Evolutionary conservation across 2,113 vertebrate species (phyloP).

Genomic region (Parus major): DNA sequence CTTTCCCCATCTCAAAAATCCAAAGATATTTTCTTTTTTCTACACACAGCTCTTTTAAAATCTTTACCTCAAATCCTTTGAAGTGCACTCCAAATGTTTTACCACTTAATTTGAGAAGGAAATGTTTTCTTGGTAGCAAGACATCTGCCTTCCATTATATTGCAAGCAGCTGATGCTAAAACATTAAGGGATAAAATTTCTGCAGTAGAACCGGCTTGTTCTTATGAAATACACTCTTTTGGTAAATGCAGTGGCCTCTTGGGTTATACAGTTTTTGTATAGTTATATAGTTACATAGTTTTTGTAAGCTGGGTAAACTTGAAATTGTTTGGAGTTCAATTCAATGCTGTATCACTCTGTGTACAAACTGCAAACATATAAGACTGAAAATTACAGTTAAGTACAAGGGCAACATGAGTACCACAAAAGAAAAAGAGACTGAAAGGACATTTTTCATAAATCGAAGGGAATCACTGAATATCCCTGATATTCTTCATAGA

Average conservation of each 20-base stretch:
- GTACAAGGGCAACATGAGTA: background rate
- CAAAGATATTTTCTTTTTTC: background rate
- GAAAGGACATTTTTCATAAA: background rate
- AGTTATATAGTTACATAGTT: background rate
- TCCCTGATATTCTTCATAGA: background rate
- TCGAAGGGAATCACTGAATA: background rate
- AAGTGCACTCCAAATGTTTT: slow-evolving; percentile 13
- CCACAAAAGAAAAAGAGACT: background rate
- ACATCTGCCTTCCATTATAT: background rate
- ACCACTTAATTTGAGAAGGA: background rate
- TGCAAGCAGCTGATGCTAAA: background rate
- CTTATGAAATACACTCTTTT: background rate
- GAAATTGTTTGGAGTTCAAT: background rate
- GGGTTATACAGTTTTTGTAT: background rate
- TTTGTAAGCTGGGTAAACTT: background rate
- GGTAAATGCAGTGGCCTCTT: background rate
- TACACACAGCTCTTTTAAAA: background rate
- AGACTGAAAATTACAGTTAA: background rate
- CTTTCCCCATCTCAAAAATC: background rate
- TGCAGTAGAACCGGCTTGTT: background rate
- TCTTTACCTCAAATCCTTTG: background rate
- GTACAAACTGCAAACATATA: background rate
- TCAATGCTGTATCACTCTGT: background rate
- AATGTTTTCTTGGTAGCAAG: background rate
- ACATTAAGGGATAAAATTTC: background rate